Evolutionary conservation across 2,113 vertebrate genomes (phyloP).

Genomic region (Polypterus senegalus): DNA sequence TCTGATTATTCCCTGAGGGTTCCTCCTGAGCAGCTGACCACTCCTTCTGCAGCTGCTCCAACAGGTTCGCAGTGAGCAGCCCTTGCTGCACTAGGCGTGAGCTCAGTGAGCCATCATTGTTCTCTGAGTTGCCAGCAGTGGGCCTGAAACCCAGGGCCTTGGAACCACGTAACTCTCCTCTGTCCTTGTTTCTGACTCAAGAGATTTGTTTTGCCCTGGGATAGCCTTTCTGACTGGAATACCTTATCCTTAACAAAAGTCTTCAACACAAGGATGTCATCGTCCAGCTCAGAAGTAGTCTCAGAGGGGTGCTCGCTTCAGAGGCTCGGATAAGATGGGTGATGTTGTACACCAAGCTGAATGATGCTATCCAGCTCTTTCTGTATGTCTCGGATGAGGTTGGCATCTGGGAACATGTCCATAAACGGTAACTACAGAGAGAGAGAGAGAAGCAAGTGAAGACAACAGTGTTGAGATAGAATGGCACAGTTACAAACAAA

Average conservation of each 20-base stretch:
- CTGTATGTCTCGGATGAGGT: conserved; percentile 66
- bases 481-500: too few relatives aligned
- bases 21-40: conserved; percentile 50
- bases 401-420: conserved; percentile 94
- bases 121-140: conserved; percentile 1
- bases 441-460: conserved; percentile 7
- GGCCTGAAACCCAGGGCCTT: conserved; percentile 18
- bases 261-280: conserved; percentile 17
- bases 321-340: conserved; percentile 79
- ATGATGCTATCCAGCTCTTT: conserved; percentile 71
- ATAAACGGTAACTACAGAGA: conserved; percentile 76
- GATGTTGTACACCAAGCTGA: conserved; percentile 80
- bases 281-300: conserved; percentile 11
- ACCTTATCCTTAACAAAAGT: conserved; percentile 11
- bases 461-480: too few relatives aligned
- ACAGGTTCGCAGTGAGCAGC: conserved; percentile 69
- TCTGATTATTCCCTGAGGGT: conserved; percentile 17
- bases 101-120: conserved; percentile 46
- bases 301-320: conserved; percentile 30
- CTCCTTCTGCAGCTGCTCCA: conserved; percentile 77
- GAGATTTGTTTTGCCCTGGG: neutral
- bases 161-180: conserved; percentile 25
- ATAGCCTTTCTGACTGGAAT: conserved; percentile 17
- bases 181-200: conserved; percentile 6
- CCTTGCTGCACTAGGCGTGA: conserved; percentile 72